Conservation (phyloP, 2,113 vertebrate species). For the Lichenostomus cassidix region DNA sequence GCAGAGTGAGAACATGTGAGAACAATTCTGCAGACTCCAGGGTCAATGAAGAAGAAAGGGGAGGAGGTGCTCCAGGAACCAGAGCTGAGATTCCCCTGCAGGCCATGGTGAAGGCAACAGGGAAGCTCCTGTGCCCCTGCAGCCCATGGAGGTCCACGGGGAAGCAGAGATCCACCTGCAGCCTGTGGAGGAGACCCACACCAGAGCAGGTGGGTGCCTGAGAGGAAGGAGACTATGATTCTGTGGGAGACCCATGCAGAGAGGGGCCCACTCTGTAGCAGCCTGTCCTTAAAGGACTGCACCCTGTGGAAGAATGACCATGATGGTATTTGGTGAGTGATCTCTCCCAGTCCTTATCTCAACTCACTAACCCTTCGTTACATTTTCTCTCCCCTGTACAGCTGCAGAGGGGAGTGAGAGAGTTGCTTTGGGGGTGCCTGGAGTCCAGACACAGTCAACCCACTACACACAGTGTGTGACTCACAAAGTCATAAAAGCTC, state of each 20-base stretch:
- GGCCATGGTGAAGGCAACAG: no score
- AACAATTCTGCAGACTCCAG: background rate
- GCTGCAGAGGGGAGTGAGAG: background rate
- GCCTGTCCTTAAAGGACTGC: background rate
- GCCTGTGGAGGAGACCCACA: background rate
- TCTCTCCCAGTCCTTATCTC: background rate
- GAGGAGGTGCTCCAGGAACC: no score
- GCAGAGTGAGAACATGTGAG: background rate
- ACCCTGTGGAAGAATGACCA: background rate
- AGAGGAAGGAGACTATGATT: background rate
- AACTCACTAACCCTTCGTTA: background rate
- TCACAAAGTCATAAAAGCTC: background rate
- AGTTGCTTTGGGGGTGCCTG: fast-evolving
- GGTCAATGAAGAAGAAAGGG: background rate
- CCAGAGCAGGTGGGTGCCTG: background rate
- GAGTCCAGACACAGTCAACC: background rate
- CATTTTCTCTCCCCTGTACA: background rate
- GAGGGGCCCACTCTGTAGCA: background rate
- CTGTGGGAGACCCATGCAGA: background rate
- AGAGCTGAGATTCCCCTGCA: background rate
- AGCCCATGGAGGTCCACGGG: background rate
- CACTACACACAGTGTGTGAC: background rate
- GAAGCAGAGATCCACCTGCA: background rate
- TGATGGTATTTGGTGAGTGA: background rate
- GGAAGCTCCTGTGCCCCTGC: background rate